A percentile compares a stretch with the other conserved stretches of the same genome.
Evolutionary conservation across 1,140 invertebrate species (phyloP).

Genomic region (Contarinia nasturtii): DNA sequence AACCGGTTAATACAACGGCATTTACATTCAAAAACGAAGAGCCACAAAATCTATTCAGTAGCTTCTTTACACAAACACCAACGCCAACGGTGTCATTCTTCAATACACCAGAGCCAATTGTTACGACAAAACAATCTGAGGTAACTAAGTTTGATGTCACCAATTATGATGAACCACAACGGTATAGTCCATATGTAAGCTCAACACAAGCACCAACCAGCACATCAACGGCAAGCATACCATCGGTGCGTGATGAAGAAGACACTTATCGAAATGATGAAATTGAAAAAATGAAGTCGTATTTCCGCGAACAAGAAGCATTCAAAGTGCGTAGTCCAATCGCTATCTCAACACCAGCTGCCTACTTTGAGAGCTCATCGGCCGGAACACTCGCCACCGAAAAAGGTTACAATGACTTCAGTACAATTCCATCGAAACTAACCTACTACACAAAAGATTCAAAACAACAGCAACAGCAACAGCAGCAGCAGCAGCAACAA

Average conservation of each 20-base stretch:
- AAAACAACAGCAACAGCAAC: neutral
- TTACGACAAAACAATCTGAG: too few species aligned
- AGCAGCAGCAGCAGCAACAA: neutral
- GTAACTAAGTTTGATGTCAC: too few species aligned
- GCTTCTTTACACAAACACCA: neutral
- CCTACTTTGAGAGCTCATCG: slow-evolving; percentile 10
- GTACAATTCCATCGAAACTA: neutral
- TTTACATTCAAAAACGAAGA: too few species aligned
- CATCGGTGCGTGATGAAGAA: neutral
- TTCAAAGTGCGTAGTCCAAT: slow-evolving; percentile 14
- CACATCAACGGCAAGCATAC: neutral
- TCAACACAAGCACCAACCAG: slow-evolving; percentile 7
- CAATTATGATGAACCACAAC: too few species aligned
- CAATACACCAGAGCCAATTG: neutral
- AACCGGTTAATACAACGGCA: too few species aligned
- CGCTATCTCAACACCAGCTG: neutral
- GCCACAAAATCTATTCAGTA: too few species aligned
- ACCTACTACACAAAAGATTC: neutral
- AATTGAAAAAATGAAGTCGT: slow-evolving; percentile 16
- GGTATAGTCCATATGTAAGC: slow-evolving; percentile 3
- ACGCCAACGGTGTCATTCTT: neutral
- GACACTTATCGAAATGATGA: neutral
- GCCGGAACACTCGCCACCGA: neutral
- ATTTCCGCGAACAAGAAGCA: slow-evolving; percentile 21
- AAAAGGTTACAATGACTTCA: slow-evolving; percentile 1